Conservation (phyloP, 2,113 vertebrate species). For the Larimichthys crocea region DNA sequence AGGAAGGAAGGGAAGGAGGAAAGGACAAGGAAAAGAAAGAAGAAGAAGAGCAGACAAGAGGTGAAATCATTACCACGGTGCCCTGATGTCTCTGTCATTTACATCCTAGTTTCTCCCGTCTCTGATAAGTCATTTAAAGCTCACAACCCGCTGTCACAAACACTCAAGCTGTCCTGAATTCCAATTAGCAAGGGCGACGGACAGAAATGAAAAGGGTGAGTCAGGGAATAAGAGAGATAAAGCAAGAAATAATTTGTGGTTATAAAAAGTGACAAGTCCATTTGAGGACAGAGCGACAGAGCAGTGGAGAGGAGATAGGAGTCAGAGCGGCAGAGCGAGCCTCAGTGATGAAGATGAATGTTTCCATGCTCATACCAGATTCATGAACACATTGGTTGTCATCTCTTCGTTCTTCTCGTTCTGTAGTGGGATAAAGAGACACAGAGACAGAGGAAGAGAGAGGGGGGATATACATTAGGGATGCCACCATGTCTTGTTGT, state of each 20-base stretch:
- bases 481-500: constrained; percentile 11
- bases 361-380: constrained; percentile 82
- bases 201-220: background rate
- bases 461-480: constrained; percentile 19
- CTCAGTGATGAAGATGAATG: constrained; percentile 51
- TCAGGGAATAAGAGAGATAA: constrained; percentile 31
- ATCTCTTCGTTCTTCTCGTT: constrained; percentile 91
- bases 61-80: constrained; percentile 17
- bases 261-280: constrained; percentile 74
- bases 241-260: constrained; percentile 52
- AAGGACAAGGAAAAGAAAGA: background rate
- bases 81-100: constrained; percentile 15
- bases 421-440: constrained; percentile 70
- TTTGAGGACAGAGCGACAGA: constrained; percentile 48
- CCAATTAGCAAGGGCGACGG: constrained; percentile 35
- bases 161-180: constrained; percentile 20
- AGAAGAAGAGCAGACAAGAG: constrained; percentile 3
- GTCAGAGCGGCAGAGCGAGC: background rate
- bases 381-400: constrained; percentile 92
- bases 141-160: constrained; percentile 40
- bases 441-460: constrained; percentile 22
- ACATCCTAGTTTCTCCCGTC: constrained; percentile 10
- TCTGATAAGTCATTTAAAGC: constrained; percentile 43
- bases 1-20: background rate
- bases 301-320: constrained; percentile 12